A percentile compares a stretch with the other conserved stretches of the same genome.
Conservation (phyloP, 2,888 invertebrate species). For the Leucoma salicis region DNA sequence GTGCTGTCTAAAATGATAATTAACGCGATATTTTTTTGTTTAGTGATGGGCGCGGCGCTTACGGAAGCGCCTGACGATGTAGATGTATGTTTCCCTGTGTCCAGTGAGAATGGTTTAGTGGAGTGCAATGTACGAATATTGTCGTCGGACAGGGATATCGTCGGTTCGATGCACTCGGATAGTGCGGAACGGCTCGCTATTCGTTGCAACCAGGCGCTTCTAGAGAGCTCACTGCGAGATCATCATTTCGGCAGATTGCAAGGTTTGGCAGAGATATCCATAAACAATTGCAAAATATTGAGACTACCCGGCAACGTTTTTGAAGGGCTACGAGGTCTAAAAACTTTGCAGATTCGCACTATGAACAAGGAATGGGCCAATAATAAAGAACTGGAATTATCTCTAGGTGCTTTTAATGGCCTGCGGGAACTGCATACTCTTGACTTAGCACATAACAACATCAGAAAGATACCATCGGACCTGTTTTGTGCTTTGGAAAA, state of each 20-base stretch:
- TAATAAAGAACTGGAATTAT: slow-evolving; percentile 87
- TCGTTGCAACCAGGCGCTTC: slow-evolving; percentile 83
- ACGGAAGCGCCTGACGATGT: slow-evolving; percentile 75
- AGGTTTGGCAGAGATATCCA: slow-evolving; percentile 88
- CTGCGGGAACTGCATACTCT: slow-evolving; percentile 89
- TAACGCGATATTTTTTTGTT: slow-evolving; percentile 77
- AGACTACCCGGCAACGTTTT: slow-evolving; percentile 90
- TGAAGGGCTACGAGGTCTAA: slow-evolving; percentile 89
- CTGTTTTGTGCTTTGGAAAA: slow-evolving; percentile 91
- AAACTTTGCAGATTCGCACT: slow-evolving; percentile 89
- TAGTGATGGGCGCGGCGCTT: slow-evolving; percentile 79
- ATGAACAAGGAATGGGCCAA: slow-evolving; percentile 90
- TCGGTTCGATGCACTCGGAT: slow-evolving; percentile 84
- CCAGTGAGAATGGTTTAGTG: slow-evolving; percentile 64
- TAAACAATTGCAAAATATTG: slow-evolving; percentile 90
- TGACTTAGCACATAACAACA: slow-evolving; percentile 91
- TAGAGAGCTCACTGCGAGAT: slow-evolving; percentile 88
- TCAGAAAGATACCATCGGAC: slow-evolving; percentile 89
- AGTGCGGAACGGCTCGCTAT: slow-evolving; percentile 89
- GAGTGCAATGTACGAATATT: slow-evolving; percentile 87
- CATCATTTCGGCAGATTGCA: slow-evolving; percentile 88
- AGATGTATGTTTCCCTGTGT: slow-evolving; percentile 72
- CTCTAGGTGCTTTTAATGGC: slow-evolving; percentile 87
- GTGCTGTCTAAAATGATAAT: slow-evolving; percentile 79
- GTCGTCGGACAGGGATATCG: slow-evolving; percentile 86